Conservation (phyloP, 2,797 vertebrate genomes). For the Alectoris magna region DNA sequence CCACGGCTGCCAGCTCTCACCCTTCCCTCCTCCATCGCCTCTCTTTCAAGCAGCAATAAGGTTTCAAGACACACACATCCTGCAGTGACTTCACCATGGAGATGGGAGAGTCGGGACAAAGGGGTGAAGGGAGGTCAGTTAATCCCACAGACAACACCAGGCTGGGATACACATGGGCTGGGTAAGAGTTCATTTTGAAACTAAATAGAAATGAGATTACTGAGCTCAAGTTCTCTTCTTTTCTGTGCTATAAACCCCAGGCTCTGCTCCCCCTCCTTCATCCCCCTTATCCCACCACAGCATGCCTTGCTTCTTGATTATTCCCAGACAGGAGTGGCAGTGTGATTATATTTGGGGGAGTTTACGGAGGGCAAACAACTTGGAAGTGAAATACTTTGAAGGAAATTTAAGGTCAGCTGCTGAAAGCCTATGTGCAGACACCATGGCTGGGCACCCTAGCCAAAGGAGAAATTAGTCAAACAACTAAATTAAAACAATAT, state of each 20-base stretch:
- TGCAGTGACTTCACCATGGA: conserved; percentile 71
- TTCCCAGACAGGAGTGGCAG: conserved; percentile 55
- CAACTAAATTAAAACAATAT: not conserved
- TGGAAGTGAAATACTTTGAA: conserved; percentile 76
- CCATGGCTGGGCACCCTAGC: not conserved
- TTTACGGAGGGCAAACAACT: conserved; percentile 75
- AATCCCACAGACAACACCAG: conserved; percentile 85
- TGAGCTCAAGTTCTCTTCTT: conserved; percentile 61
- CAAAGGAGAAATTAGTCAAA: not conserved
- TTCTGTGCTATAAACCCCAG: conserved; percentile 70
- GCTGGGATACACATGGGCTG: conserved; percentile 80
- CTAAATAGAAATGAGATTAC: conserved; percentile 70
- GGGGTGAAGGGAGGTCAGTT: conserved; percentile 80
- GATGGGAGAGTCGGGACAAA: conserved; percentile 58
- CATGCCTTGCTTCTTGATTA: conserved; percentile 64
- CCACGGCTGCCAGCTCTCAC: not conserved
- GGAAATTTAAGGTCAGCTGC: not conserved
- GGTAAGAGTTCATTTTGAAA: conserved; percentile 83
- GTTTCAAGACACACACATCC: conserved; percentile 48
- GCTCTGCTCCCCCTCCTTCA: not conserved
- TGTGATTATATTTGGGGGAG: conserved; percentile 50
- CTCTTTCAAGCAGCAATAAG: conserved; percentile 37
- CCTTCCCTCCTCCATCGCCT: not conserved
- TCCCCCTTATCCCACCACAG: not conserved
- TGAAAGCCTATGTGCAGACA: not conserved